Percentiles rank a stretch among this genome's conserved stretches.
Conservation (phyloP, 2,888 invertebrate genomes). For the Coleophora flavipennella region DNA sequence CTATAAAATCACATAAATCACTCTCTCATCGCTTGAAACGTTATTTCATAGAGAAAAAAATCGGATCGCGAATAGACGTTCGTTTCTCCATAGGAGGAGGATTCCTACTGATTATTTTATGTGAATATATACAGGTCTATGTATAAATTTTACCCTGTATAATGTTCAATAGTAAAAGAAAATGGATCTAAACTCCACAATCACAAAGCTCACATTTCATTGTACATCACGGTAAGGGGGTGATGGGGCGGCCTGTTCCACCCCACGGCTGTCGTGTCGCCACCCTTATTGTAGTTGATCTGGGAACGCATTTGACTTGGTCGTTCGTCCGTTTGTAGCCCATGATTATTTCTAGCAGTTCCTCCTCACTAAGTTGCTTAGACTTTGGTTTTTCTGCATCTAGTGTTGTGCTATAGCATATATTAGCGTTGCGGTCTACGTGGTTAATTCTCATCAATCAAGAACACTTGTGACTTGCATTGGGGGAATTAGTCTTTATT, state of each 20-base stretch:
- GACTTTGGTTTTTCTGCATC: no score
- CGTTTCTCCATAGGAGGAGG: constrained; percentile 15
- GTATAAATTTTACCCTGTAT: constrained; percentile 33
- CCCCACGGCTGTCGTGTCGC: constrained; percentile 20
- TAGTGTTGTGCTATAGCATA: no score
- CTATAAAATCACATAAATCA: background rate
- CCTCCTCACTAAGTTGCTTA: no score
- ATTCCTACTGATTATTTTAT: constrained; percentile 64
- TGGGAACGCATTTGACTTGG: no score
- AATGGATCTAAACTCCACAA: no score
- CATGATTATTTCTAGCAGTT: no score
- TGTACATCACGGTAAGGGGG: background rate
- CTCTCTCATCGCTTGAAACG: constrained; percentile 6
- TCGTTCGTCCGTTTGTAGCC: no score
- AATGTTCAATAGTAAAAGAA: no score
- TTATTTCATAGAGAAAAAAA: constrained; percentile 8
- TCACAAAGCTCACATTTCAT: background rate
- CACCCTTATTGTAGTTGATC: constrained; percentile 17
- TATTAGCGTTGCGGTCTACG: no score
- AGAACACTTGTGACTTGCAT: no score
- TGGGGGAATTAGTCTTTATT: no score
- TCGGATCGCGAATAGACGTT: constrained; percentile 6
- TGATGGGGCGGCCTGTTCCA: constrained; percentile 15
- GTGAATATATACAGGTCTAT: constrained; percentile 37
- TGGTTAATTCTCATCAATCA: no score